These are phyloP conservation scores for Nicator chloris DNA, from an alignment of 2,113 vertebrate genomes.

Conservation along the genomic window DNA sequence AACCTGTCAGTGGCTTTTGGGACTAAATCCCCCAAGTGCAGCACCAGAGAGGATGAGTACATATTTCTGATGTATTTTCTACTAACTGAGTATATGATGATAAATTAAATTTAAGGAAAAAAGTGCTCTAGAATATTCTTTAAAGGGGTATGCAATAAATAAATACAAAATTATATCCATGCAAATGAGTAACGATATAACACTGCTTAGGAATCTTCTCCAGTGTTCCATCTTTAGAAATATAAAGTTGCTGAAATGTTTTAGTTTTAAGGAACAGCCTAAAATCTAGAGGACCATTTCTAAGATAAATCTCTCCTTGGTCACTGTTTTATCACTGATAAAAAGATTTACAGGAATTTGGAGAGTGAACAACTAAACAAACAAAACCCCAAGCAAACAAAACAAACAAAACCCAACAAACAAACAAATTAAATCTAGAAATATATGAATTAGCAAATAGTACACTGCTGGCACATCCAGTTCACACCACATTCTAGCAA, in stretches of 20 bases:
- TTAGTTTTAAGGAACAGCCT: not conserved
- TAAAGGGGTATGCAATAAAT: not conserved
- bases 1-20: not conserved
- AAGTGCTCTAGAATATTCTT: not conserved
- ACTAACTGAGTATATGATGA: not conserved
- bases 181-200: not conserved
- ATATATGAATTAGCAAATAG: not conserved
- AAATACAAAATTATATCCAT: not conserved
- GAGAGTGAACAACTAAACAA: not conserved
- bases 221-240: not conserved
- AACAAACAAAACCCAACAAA: too few relatives aligned
- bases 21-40: not conserved
- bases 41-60: not conserved
- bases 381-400: not conserved
- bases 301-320: not conserved
- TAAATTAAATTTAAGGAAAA: not conserved
- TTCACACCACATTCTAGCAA: not conserved
- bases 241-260: not conserved
- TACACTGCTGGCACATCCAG: not conserved
- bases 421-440: not conserved
- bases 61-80: not conserved
- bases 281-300: not conserved
- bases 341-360: not conserved
- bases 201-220: not conserved
- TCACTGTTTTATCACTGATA: not conserved